A percentile compares a stretch with the other conserved stretches of the same genome.
phyloP scores from a whole-genome alignment of 2,113 vertebrate genomes.

The Chaetodon trifascialis region DNA sequence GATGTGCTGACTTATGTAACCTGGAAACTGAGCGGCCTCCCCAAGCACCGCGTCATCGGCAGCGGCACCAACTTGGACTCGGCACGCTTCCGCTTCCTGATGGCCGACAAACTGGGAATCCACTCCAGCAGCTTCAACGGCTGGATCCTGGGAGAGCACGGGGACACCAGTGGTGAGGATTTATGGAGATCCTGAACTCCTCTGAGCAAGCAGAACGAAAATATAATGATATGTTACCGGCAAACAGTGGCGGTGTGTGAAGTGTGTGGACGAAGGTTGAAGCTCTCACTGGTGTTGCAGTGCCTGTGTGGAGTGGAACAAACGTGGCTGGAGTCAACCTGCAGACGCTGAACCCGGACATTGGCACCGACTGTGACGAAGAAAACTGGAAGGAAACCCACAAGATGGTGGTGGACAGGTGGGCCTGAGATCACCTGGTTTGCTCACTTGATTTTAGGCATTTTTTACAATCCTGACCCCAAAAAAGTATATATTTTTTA shows the following conservation, averaged over 20 bases:
- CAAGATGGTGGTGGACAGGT: slow-evolving; percentile 96
- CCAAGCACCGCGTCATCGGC: slow-evolving; percentile 94
- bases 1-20: slow-evolving; percentile 97
- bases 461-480: neutral
- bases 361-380: slow-evolving; percentile 89
- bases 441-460: neutral
- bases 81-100: slow-evolving; percentile 94
- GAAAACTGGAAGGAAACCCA: slow-evolving; percentile 96
- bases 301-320: slow-evolving; percentile 96
- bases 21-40: slow-evolving; percentile 97
- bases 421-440: neutral
- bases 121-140: slow-evolving; percentile 94
- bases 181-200: neutral
- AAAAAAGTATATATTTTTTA: too few relatives aligned
- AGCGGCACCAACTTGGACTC: slow-evolving; percentile 98
- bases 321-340: slow-evolving; percentile 95
- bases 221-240: too few relatives aligned
- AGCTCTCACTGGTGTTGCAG: slow-evolving; percentile 72
- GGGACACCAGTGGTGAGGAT: slow-evolving; percentile 95
- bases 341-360: slow-evolving; percentile 91
- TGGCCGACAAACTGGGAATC: slow-evolving; percentile 92
- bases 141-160: slow-evolving; percentile 96
- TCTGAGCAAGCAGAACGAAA: neutral
- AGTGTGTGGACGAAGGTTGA: neutral
- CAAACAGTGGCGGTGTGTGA: neutral